phyloP scores from a whole-genome alignment of 2,888 invertebrate genomes.

The Entomobrya multifasciata region DNA sequence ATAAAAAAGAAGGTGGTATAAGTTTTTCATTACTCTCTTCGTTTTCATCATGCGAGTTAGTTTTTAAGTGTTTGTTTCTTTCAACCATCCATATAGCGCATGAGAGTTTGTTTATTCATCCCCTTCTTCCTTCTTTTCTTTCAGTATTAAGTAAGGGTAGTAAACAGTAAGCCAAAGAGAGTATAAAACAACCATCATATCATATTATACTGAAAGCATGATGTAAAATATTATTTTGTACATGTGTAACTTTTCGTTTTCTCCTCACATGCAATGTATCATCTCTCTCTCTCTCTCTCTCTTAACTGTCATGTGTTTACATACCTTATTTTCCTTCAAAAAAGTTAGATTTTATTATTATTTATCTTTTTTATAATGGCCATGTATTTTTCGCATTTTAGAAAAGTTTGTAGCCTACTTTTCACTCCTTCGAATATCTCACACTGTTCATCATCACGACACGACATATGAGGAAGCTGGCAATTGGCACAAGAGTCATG shows the following conservation, averaged over 20 bases:
- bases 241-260: too few relatives aligned
- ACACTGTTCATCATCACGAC: conserved; percentile 5
- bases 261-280: background rate
- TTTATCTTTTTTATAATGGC: conserved; percentile 26
- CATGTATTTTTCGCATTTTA: conserved; percentile 30
- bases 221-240: too few relatives aligned
- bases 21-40: conserved; percentile 54
- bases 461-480: conserved; percentile 29
- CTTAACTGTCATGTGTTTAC: background rate
- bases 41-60: conserved; percentile 20
- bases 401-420: conserved; percentile 40
- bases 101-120: conserved; percentile 47
- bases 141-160: too few relatives aligned
- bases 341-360: conserved; percentile 14
- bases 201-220: too few relatives aligned
- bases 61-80: conserved; percentile 59
- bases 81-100: too few relatives aligned
- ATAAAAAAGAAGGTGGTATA: conserved; percentile 43
- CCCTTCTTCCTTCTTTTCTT: too few relatives aligned
- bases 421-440: background rate
- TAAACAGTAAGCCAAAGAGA: too few relatives aligned
- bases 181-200: too few relatives aligned
- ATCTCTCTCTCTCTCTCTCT: background rate
- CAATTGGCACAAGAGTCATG: conserved; percentile 41
- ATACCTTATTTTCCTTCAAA: background rate